Base-by-base conservation (phyloP, 2,797 vertebrate genomes). In the Gymnocypris eckloni region DNA sequence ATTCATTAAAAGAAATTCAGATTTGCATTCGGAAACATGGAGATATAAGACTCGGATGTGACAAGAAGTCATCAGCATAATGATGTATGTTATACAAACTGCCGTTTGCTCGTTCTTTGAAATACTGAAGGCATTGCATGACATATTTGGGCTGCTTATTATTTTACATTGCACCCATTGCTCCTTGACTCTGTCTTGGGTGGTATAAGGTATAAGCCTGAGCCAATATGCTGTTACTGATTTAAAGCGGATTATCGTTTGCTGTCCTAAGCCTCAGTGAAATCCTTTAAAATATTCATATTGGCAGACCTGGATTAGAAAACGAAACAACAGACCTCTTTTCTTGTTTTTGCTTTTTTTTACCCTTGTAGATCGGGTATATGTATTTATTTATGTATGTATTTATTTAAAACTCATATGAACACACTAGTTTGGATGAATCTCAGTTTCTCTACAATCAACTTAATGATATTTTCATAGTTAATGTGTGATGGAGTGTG, bases 201-300 rank as follows among this genome's bases (percentile, higher is more conserved):
- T 84, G 87, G 81, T 91, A 91, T 91, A 90, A 91, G 89, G 90
- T 88, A 81, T 83, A 93, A 92, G 89, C 91, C 90, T 87, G 87
- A 89, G 87, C 92, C 93, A 93, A 92, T 93, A 93, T 92, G 93
- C 88, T 94, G 92, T 91, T 93, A 93, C 92, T 93, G 94, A 94
- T 95, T 93, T 94, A 93, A 94, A 93, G 92, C 87, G 92, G 93
- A 93, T 94, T 94, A 94, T 89, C 89, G 93, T 90, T 90, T 94
- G 92, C 92, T 92, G 88, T 89, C 91, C 92, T 92, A 94, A 94
- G 87, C 92, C 91, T 91, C 77, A 90, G 89, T 90, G 91, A 89
- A 94, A 94, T 94, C 93, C 92, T 92, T 93, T 93, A 87, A 95
- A 93, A 93, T 93, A 93, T 94, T 93, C 92, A 92, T 91, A 92